A percentile compares a stretch with the other conserved stretches of the same genome.
Conservation (phyloP, 64 coral and sea anemone species). For the Catalaphyllia jardinei region DNA sequence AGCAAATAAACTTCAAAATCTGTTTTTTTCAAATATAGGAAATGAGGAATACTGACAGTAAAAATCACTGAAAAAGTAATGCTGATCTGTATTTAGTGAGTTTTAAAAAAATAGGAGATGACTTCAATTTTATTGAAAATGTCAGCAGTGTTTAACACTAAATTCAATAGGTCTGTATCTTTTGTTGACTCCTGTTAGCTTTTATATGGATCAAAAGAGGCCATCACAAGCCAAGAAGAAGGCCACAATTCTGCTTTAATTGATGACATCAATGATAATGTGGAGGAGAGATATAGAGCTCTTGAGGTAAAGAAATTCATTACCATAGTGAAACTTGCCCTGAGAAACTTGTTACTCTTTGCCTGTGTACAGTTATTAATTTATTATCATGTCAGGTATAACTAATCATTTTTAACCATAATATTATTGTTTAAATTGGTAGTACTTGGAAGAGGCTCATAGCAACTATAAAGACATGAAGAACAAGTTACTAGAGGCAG, state of each 20-base stretch:
- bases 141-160: no score
- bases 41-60: no score
- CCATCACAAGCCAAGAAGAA: slow-evolving; percentile 68
- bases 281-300: slow-evolving; percentile 68
- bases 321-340: background rate
- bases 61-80: no score
- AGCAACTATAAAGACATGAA: slow-evolving; percentile 49
- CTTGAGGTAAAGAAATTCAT: slow-evolving; percentile 50
- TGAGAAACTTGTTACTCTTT: background rate
- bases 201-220: slow-evolving; percentile 76
- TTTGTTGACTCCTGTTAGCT: slow-evolving; percentile 11
- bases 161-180: no score
- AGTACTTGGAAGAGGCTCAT: slow-evolving; percentile 44
- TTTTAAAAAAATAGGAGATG: no score
- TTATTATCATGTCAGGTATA: background rate
- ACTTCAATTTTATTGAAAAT: no score
- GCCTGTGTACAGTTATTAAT: background rate
- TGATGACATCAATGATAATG: slow-evolving; percentile 54
- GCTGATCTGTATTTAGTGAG: no score
- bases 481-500: background rate
- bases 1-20: no score
- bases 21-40: no score
- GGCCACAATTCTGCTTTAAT: slow-evolving; percentile 42
- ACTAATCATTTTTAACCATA: background rate
- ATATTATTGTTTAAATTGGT: background rate